phyloP scores from a whole-genome alignment of 2,888 invertebrate species.

The Phortica magna region DNA sequence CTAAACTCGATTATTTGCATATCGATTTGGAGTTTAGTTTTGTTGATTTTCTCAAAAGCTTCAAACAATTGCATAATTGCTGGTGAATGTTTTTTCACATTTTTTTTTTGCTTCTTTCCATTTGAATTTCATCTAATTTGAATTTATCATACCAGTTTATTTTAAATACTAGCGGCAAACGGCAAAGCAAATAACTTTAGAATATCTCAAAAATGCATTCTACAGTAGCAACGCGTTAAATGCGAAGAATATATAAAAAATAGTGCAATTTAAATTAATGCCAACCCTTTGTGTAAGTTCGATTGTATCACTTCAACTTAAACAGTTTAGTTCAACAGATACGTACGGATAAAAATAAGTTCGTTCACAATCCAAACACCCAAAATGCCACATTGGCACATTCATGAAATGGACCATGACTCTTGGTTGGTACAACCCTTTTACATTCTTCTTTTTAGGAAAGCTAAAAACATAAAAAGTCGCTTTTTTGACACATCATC shows the following conservation, averaged over 20 bases:
- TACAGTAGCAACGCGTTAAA: background rate
- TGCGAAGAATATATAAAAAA: background rate
- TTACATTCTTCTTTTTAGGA: no score
- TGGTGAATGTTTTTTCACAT: constrained; percentile 35
- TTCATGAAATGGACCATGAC: no score
- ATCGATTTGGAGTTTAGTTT: constrained; percentile 71
- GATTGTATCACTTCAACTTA: background rate
- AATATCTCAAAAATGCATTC: background rate
- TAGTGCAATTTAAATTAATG: no score
- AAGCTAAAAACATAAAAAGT: background rate
- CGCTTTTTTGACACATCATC: background rate
- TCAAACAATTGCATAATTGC: constrained; percentile 72
- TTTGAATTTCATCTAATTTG: constrained; percentile 51
- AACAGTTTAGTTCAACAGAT: background rate
- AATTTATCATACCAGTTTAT: constrained; percentile 53
- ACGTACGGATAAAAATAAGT: background rate
- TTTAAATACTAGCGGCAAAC: background rate
- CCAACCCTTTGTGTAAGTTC: background rate
- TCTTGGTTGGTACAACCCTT: no score
- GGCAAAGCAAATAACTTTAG: constrained; percentile 2
- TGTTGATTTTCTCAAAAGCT: constrained; percentile 58
- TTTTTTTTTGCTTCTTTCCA: constrained; percentile 16
- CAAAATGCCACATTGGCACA: background rate
- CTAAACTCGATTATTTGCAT: constrained; percentile 65
- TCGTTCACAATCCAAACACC: background rate